Evolutionary conservation across 2,113 vertebrate genomes (phyloP).

Genomic region (Falco punctatus): DNA sequence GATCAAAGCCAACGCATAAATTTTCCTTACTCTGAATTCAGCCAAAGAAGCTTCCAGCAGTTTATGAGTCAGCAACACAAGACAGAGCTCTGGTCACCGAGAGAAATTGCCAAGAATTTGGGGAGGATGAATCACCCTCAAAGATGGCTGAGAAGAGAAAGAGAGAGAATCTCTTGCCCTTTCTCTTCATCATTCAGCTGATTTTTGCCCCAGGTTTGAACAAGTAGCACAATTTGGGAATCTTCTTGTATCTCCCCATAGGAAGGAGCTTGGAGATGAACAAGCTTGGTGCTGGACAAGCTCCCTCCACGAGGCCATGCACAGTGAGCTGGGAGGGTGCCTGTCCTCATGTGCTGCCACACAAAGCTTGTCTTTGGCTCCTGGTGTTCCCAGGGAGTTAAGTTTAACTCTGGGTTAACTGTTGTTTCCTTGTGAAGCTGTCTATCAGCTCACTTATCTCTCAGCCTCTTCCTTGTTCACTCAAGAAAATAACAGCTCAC

Average conservation of each 20-base stretch:
- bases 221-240: background rate
- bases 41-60: slow-evolving; percentile 5
- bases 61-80: slow-evolving; percentile 25
- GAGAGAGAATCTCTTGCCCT: background rate
- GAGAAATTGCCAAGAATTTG: background rate
- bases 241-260: background rate
- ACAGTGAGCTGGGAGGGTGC: background rate
- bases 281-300: background rate
- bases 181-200: background rate
- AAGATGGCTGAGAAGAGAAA: background rate
- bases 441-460: background rate
- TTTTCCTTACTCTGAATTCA: background rate
- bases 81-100: background rate
- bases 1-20: background rate
- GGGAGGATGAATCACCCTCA: slow-evolving; percentile 7
- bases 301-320: background rate
- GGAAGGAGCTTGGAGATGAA: background rate
- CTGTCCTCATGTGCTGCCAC: background rate
- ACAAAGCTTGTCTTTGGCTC: background rate
- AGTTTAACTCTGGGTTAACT: background rate
- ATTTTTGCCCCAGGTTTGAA: background rate
- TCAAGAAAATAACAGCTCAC: slow-evolving; percentile 24
- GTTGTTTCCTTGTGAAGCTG: background rate
- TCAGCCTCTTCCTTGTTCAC: background rate
- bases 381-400: background rate